A percentile compares a stretch with the other conserved stretches of the same genome.
These are phyloP conservation scores for Muntiacus reevesi DNA, from an alignment of 2,113 vertebrate genomes.

Conservation along the genomic window DNA sequence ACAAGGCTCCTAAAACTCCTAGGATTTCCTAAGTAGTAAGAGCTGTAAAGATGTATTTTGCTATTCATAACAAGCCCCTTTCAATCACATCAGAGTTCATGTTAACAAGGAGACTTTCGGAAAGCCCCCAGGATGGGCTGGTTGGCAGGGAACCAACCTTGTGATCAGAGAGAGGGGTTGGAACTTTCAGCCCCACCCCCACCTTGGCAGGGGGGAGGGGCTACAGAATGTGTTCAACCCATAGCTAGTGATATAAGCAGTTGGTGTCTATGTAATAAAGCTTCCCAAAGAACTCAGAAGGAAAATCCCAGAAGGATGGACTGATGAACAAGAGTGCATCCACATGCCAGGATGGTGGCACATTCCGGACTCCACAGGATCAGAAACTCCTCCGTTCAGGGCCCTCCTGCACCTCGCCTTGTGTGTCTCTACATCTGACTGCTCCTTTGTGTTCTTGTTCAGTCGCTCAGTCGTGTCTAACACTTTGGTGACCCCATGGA, in stretches of 20 bases:
- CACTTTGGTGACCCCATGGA: background rate
- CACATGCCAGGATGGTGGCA: background rate
- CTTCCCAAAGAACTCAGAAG: background rate
- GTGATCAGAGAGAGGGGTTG: too few relatives aligned
- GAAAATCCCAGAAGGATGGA: background rate
- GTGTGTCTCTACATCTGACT: background rate
- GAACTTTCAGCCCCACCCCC: background rate
- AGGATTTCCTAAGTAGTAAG: background rate
- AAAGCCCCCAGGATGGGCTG: background rate
- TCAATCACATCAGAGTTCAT: background rate
- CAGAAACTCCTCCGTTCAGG: background rate
- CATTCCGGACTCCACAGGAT: background rate
- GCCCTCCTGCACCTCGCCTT: background rate
- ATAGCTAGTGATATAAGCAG: background rate
- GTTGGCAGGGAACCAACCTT: background rate
- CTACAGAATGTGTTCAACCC: background rate
- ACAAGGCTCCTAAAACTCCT: background rate
- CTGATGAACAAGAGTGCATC: background rate
- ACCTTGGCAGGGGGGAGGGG: fast-evolving
- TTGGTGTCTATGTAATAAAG: background rate
- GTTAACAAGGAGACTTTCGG: background rate
- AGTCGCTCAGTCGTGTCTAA: background rate
- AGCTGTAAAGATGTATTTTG: background rate
- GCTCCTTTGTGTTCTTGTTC: background rate
- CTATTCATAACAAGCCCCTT: background rate